A percentile compares a stretch with the other conserved stretches of the same genome.
phyloP scores from a whole-genome alignment of 2,888 invertebrate species.

The Mythimna impura region DNA sequence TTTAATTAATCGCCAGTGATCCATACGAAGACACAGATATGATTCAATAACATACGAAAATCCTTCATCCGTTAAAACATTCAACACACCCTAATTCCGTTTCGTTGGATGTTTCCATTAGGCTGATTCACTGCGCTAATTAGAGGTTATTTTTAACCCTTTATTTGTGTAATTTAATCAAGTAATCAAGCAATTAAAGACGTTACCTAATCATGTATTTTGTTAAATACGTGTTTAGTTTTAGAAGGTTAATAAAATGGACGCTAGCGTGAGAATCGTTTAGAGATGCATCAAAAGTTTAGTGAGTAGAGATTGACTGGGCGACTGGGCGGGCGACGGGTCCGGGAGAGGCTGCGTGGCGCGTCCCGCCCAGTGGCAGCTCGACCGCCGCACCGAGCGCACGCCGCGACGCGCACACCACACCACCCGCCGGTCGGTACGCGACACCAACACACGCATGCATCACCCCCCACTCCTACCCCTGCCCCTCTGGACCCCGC shows the following conservation, averaged over 20 bases:
- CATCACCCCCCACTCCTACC: slow-evolving; percentile 65
- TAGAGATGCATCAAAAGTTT: slow-evolving; percentile 77
- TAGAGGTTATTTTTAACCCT: slow-evolving; percentile 50
- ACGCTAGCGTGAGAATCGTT: slow-evolving; percentile 44
- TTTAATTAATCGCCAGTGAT: slow-evolving; percentile 31
- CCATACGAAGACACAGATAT: slow-evolving; percentile 18
- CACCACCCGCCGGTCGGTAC: slow-evolving; percentile 89
- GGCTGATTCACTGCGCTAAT: slow-evolving; percentile 49
- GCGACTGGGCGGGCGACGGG: slow-evolving; percentile 80
- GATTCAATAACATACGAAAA: slow-evolving; percentile 34
- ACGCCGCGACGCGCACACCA: slow-evolving; percentile 84
- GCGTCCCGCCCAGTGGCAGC: slow-evolving; percentile 83
- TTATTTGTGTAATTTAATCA: slow-evolving; percentile 19
- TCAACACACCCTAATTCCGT: slow-evolving; percentile 57
- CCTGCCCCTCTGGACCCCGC: slow-evolving; percentile 41
- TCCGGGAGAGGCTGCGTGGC: slow-evolving; percentile 81
- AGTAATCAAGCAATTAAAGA: slow-evolving; percentile 13
- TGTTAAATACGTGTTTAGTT: slow-evolving; percentile 28
- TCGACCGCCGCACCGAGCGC: slow-evolving; percentile 87
- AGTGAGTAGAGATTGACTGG: slow-evolving; percentile 70
- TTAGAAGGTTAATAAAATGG: slow-evolving; percentile 22
- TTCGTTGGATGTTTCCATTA: slow-evolving; percentile 59
- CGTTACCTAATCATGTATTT: slow-evolving; percentile 4
- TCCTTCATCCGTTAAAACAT: slow-evolving; percentile 44
- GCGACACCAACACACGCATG: slow-evolving; percentile 84